A percentile compares a stretch with the other conserved stretches of the same genome.
phyloP scores from a whole-genome alignment of 2,113 vertebrate genomes.

The Ellobius talpinus region DNA sequence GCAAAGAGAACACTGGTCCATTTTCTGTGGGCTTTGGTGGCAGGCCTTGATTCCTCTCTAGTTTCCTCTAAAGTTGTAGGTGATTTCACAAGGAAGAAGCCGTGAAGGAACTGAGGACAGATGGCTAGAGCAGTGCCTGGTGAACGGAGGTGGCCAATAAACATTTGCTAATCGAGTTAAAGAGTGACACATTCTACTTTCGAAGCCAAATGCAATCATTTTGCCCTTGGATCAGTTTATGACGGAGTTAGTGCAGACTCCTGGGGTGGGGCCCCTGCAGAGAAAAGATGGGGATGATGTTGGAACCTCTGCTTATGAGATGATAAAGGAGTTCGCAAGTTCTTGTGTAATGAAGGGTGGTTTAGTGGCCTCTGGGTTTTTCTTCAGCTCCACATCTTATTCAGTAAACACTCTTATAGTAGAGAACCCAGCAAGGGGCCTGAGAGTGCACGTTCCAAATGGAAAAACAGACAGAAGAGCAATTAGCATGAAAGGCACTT shows the following conservation, averaged over 20 bases:
- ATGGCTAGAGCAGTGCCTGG: not conserved
- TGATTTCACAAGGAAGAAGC: constrained; percentile 36
- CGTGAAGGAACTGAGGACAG: not conserved
- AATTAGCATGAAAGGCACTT: not conserved
- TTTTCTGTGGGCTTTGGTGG: not conserved
- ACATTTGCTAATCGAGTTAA: not conserved
- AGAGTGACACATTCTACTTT: not conserved
- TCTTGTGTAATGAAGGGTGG: not conserved
- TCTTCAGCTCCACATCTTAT: not conserved
- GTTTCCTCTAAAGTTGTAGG: not conserved
- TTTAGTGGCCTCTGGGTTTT: not conserved
- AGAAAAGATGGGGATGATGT: not conserved
- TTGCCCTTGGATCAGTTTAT: not conserved
- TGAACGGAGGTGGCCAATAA: not conserved
- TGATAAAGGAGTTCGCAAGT: not conserved
- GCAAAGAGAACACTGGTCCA: not conserved
- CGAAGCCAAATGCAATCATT: not conserved
- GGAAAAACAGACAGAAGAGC: not conserved
- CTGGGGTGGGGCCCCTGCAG: not conserved
- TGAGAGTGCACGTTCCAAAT: not conserved
- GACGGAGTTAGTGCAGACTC: not conserved
- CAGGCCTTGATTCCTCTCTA: not conserved
- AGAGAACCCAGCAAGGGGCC: not conserved
- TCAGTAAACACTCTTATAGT: not conserved
- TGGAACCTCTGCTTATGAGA: not conserved